phyloP scores from a whole-genome alignment of 1,140 invertebrate species.

The Polypedilum vanderplanki region DNA sequence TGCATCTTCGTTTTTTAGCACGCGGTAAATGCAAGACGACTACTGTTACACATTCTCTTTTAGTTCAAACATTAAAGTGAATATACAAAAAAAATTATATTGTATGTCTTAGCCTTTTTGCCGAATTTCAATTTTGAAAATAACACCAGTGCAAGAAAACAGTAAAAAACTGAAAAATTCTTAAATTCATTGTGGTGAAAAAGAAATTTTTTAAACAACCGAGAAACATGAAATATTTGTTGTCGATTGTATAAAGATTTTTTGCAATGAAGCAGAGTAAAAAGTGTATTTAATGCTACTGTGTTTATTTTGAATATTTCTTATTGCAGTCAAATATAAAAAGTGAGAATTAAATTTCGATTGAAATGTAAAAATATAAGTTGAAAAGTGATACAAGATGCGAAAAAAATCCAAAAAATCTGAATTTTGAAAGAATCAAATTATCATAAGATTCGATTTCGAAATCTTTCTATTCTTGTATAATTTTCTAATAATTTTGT shows the following conservation, averaged over 20 bases:
- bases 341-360: not conserved
- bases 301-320: too few relatives aligned
- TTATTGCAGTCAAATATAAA: too few relatives aligned
- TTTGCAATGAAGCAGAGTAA: too few relatives aligned
- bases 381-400: too few relatives aligned
- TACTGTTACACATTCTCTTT: constrained; percentile 8
- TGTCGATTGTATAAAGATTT: not conserved
- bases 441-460: too few relatives aligned
- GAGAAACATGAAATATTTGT: constrained; percentile 14
- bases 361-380: too few relatives aligned
- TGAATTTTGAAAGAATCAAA: too few relatives aligned
- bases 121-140: not conserved
- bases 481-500: too few relatives aligned
- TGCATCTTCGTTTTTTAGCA: not conserved
- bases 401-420: too few relatives aligned
- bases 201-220: constrained; percentile 13
- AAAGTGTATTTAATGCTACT: too few relatives aligned
- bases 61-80: not conserved
- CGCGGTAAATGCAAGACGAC: constrained; percentile 21
- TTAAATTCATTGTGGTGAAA: not conserved
- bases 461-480: too few relatives aligned
- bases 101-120: not conserved
- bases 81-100: too few relatives aligned
- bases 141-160: not conserved
- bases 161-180: not conserved